Evolutionary conservation across 2,113 vertebrate species (phyloP).

Genomic region (Grammomys dolichurus): DNA sequence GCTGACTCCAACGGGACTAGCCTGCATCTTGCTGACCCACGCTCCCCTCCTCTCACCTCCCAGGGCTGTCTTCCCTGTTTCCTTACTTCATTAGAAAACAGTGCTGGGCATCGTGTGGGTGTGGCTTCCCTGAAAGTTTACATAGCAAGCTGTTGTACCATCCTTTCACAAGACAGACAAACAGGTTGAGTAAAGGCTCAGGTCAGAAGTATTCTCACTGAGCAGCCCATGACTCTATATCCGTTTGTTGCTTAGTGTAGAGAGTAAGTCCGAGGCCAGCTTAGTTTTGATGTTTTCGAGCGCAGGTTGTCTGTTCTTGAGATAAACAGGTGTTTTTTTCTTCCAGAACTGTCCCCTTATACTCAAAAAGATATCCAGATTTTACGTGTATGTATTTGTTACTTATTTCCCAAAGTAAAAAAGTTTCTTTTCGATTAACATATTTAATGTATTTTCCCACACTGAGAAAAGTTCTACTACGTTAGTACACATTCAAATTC

Average conservation of each 20-base stretch:
- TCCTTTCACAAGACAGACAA: not conserved
- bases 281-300: not conserved
- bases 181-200: not conserved
- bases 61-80: conserved; percentile 26
- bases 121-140: not conserved
- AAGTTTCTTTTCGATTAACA: not conserved
- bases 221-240: not conserved
- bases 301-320: not conserved
- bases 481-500: not conserved
- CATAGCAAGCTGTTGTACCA: not conserved
- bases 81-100: conserved; percentile 3
- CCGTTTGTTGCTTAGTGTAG: not conserved
- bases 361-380: not conserved
- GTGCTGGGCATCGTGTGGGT: not conserved
- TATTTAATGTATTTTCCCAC: conserved; percentile 17
- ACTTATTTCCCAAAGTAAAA: conserved; percentile 18
- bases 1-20: conserved; percentile 65
- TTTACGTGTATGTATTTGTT: not conserved
- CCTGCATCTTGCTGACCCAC: conserved; percentile 61
- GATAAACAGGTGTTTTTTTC: not conserved
- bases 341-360: not conserved
- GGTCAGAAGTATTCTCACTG: not conserved
- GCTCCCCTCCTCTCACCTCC: not conserved
- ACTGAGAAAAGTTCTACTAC: not conserved
- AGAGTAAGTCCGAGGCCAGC: not conserved